Base-by-base conservation (phyloP, 2,888 invertebrate genomes). In the Lepidochrysops patricia region DNA sequence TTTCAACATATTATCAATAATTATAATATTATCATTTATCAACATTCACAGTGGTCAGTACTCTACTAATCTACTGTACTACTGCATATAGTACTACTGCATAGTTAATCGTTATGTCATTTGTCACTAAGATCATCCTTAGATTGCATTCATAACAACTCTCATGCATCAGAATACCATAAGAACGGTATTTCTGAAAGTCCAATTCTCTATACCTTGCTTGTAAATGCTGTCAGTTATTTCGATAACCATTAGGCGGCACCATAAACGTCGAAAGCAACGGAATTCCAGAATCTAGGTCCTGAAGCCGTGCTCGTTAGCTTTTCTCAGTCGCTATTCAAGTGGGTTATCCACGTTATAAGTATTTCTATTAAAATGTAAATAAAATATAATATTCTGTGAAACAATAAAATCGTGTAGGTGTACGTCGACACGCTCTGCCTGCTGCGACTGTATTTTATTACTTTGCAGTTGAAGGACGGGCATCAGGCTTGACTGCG, bases 401-500 rank as follows among this genome's bases (percentile, higher is more conserved):
- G 6, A 6, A 26, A 26, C 50, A 26, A 50, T 50, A 50, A 50
- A 26, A 50, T 26, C 25, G 13, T 43, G 19, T 43, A 43, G 19
- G 43, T 43, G 26, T 50, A 50, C 6, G 26, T 26, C 25, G 50
- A 26, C 50, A 26, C 50, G 50, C 25, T 50, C 50, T n/a, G 50
- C 26, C 26, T 50, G 9, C 26, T 26, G 25, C 26, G 26, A 26
- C 25, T 26, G n/a, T 26, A 13, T 26, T 26, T 25, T 50, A 25
- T 50, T 26, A 26, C 25, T 50, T 43, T 25, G 6, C 26, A 26
- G 25, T 50, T 50, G 50, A 50, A 50, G 50, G 50, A 26, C 54
- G 29, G 29, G 19, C 54, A 15, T 32, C 54, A 54, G 29, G 54
- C 54, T 32, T 54, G 54, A 27, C 25, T 26, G 50, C 50, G 50